These are phyloP conservation scores for Paracentrotus lividus DNA, from an alignment of 53 echinoderm and acorn worm genomes.

Conservation along the genomic window DNA sequence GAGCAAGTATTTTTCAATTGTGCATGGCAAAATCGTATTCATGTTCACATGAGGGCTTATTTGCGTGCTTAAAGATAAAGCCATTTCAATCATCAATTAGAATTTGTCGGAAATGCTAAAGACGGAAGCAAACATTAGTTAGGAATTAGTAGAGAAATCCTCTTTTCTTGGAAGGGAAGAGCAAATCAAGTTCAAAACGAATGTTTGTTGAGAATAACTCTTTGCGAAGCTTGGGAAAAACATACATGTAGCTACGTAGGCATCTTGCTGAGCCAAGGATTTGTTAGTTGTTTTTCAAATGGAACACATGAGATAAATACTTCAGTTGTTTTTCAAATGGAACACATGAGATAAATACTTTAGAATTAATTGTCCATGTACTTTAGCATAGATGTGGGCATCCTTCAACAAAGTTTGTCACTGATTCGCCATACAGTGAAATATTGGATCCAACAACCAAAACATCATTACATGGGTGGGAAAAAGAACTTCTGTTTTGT, in stretches of 20 bases:
- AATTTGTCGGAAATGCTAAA: no score
- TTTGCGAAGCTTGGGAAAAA: no score
- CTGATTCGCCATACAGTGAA: no score
- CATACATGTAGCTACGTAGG: background rate
- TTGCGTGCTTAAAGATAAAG: background rate
- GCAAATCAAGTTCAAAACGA: conserved; percentile 16
- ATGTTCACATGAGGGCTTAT: background rate
- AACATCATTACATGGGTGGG: no score
- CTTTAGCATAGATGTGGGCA: no score
- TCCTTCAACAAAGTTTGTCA: no score
- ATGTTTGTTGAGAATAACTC: no score
- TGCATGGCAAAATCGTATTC: background rate
- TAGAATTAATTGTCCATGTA: no score
- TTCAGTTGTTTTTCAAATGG: background rate
- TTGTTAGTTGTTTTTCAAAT: background rate
- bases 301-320: background rate
- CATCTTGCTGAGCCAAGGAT: background rate
- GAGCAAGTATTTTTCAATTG: background rate
- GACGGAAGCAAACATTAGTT: conserved; percentile 36
- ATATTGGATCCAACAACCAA: no score
- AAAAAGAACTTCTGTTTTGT: background rate
- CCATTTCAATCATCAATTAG: background rate
- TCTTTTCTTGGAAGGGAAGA: conserved; percentile 6
- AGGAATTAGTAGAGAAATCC: background rate
- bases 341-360: background rate